Conservation (phyloP, 2,888 invertebrate genomes). For the Nysson spinosus region DNA sequence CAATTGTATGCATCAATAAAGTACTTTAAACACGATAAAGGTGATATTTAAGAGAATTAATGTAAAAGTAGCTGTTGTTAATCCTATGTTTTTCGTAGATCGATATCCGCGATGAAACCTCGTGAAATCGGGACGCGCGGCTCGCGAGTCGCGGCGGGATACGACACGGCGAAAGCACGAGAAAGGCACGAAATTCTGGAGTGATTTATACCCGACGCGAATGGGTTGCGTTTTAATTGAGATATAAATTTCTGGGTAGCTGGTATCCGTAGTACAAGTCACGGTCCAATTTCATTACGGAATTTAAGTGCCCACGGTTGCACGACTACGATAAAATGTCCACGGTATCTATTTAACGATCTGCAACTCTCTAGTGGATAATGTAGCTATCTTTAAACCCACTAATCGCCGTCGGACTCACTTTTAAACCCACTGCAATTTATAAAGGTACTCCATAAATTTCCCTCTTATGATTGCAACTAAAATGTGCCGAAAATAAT, state of each 20-base stretch:
- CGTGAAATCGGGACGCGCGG: too few relatives aligned
- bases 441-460: too few relatives aligned
- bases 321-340: slow-evolving; percentile 13
- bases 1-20: slow-evolving; percentile 15
- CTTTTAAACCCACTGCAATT: too few relatives aligned
- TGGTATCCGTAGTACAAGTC: slow-evolving; percentile 18
- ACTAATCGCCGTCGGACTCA: background rate
- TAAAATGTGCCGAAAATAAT: background rate
- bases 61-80: background rate
- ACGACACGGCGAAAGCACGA: slow-evolving; percentile 4
- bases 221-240: slow-evolving; percentile 38
- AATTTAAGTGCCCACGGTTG: slow-evolving; percentile 19
- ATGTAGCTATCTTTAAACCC: slow-evolving; percentile 15
- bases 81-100: background rate
- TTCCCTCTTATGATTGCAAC: background rate
- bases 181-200: slow-evolving; percentile 5
- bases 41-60: background rate
- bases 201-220: slow-evolving; percentile 27
- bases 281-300: slow-evolving; percentile 46
- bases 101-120: too few relatives aligned
- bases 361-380: slow-evolving; percentile 3
- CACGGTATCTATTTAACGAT: slow-evolving; percentile 13
- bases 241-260: slow-evolving; percentile 39
- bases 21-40: slow-evolving; percentile 11
- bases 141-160: background rate